A percentile compares a stretch with the other conserved stretches of the same genome.
phyloP scores from a whole-genome alignment of 2,888 invertebrate genomes.

The Drosophila ezoana region DNA sequence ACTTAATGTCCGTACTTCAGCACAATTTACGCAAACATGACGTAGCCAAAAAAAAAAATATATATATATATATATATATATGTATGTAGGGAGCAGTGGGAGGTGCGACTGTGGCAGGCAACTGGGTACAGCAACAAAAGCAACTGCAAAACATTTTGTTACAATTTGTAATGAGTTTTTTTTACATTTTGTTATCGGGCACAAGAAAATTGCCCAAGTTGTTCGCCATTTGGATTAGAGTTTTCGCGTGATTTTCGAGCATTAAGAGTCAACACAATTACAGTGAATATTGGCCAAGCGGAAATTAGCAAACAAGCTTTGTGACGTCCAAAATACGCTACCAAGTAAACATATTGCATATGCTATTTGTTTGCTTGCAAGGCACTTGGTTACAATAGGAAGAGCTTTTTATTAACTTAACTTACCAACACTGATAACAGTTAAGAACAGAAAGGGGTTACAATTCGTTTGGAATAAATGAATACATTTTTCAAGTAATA shows the following conservation, averaged over 20 bases:
- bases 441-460: no score
- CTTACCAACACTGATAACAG: no score
- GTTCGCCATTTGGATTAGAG: slow-evolving; percentile 29
- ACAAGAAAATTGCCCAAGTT: slow-evolving; percentile 58
- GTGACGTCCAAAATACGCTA: neutral
- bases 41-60: slow-evolving; percentile 22
- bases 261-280: slow-evolving; percentile 48
- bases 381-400: neutral
- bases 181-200: slow-evolving; percentile 15
- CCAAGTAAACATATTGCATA: neutral
- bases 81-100: neutral
- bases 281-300: slow-evolving; percentile 18
- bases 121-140: slow-evolving; percentile 13
- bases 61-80: neutral
- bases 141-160: slow-evolving; percentile 40
- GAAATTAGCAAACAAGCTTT: neutral
- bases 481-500: no score
- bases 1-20: slow-evolving; percentile 76
- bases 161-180: slow-evolving; percentile 66
- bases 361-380: neutral
- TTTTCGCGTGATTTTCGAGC: slow-evolving; percentile 60
- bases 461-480: no score
- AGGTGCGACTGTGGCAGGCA: neutral
- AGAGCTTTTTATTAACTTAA: neutral
- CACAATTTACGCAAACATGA: slow-evolving; percentile 75